These are phyloP conservation scores for Eulacestoma nigropectus DNA, from an alignment of 2,113 vertebrate species.

Conservation along the genomic window DNA sequence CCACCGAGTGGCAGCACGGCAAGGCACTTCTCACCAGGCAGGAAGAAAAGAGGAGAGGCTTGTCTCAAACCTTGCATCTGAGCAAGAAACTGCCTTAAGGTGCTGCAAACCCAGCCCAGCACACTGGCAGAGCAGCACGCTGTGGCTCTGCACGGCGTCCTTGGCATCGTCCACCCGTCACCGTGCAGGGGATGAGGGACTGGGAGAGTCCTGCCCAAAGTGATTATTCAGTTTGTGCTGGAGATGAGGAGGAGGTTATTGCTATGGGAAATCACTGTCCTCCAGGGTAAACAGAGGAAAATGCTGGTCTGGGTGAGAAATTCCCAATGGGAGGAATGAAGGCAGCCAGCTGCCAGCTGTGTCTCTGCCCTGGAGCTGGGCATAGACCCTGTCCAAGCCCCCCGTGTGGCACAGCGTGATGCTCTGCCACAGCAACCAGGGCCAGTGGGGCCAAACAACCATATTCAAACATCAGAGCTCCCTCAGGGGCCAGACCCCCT, in stretches of 20 bases:
- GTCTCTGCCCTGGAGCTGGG: background rate
- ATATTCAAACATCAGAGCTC: rapidly evolving
- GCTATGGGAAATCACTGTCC: background rate
- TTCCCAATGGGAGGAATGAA: background rate
- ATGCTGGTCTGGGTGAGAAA: background rate
- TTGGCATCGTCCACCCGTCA: background rate
- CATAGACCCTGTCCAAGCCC: background rate
- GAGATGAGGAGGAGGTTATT: background rate
- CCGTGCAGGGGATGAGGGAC: background rate
- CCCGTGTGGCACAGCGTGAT: rapidly evolving
- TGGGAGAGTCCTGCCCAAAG: background rate
- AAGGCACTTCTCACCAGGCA: background rate
- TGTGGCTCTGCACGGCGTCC: rapidly evolving
- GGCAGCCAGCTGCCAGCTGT: background rate
- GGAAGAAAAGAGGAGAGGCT: background rate
- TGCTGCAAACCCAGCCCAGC: background rate
- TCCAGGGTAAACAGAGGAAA: background rate
- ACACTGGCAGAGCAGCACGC: rapidly evolving
- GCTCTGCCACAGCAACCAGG: rapidly evolving
- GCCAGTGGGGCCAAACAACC: background rate
- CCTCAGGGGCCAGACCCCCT: background rate
- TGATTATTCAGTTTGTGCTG: background rate
- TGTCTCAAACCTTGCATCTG: background rate
- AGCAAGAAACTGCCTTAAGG: background rate
- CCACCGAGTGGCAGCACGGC: background rate